A percentile compares a stretch with the other conserved stretches of the same genome.
Evolutionary conservation across 1,140 invertebrate genomes (phyloP).

Genomic region (Saccostrea echinata): DNA sequence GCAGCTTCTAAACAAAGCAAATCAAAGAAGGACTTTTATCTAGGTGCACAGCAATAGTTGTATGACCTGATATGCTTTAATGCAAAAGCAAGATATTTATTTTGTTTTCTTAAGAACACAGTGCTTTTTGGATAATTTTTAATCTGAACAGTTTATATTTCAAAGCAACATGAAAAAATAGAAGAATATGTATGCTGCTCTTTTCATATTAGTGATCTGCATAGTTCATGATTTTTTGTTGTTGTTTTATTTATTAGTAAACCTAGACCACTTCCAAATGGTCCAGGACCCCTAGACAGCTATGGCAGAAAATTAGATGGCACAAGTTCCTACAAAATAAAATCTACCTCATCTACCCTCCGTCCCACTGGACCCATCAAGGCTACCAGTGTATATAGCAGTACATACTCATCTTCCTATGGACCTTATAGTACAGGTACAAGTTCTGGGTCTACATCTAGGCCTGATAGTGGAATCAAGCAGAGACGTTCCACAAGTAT

Average conservation of each 20-base stretch:
- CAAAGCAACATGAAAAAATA: background rate
- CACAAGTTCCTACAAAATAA: constrained; percentile 45
- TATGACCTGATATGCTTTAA: no score
- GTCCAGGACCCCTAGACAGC: constrained; percentile 71
- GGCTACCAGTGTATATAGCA: constrained; percentile 61
- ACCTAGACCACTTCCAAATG: constrained; percentile 63
- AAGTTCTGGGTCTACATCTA: constrained; percentile 39
- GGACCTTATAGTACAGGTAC: constrained; percentile 15
- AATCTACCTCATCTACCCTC: constrained; percentile 44
- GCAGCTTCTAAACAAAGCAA: no score
- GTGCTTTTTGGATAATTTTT: no score
- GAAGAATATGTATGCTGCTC: background rate
- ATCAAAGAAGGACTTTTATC: no score
- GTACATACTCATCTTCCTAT: constrained; percentile 49
- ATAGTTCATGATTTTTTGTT: background rate
- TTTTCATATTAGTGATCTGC: background rate
- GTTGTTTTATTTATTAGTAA: background rate
- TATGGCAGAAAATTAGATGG: constrained; percentile 65
- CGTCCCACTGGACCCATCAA: constrained; percentile 64
- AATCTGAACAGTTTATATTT: background rate
- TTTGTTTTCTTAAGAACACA: no score
- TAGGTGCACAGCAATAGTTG: no score
- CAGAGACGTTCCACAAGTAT: constrained; percentile 47
- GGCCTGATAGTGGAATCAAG: constrained; percentile 44
- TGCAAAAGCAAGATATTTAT: no score